These are phyloP conservation scores for Junonia oenone DNA, from an alignment of 2,888 invertebrate species.

Conservation along the genomic window DNA sequence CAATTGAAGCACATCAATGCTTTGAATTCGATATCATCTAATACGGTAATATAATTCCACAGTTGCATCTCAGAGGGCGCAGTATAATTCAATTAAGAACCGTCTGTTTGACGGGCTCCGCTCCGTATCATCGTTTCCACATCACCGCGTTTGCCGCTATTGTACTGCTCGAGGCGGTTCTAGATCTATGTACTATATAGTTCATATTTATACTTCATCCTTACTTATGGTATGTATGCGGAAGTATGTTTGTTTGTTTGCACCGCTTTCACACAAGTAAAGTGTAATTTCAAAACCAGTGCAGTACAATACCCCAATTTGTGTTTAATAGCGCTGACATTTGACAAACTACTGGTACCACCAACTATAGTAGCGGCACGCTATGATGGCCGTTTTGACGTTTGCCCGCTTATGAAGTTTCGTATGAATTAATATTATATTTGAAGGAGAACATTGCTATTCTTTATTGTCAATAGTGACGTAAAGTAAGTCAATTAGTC, in stretches of 20 bases:
- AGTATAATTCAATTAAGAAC: conserved; percentile 10
- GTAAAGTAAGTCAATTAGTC: too few relatives aligned
- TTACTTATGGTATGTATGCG: not conserved
- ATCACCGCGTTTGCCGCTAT: conserved; percentile 6
- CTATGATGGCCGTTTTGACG: too few relatives aligned
- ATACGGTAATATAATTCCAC: not conserved
- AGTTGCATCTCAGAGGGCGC: not conserved
- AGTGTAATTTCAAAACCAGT: too few relatives aligned
- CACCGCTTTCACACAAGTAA: too few relatives aligned
- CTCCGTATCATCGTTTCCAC: conserved; percentile 15
- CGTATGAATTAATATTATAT: too few relatives aligned
- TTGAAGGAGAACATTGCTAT: too few relatives aligned
- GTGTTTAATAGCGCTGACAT: too few relatives aligned
- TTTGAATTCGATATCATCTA: not conserved
- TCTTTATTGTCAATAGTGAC: too few relatives aligned
- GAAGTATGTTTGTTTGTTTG: not conserved
- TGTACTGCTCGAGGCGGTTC: conserved; percentile 3
- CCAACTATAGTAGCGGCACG: too few relatives aligned
- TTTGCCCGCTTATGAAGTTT: too few relatives aligned
- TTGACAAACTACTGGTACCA: too few relatives aligned
- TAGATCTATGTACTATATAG: not conserved
- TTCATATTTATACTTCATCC: not conserved
- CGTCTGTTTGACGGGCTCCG: conserved; percentile 1
- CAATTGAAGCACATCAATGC: not conserved
- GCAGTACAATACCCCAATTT: too few relatives aligned